Percentiles rank a stretch among this genome's conserved stretches.
Conservation (phyloP, 2,888 invertebrate species). For the Invenusta paracnida region DNA sequence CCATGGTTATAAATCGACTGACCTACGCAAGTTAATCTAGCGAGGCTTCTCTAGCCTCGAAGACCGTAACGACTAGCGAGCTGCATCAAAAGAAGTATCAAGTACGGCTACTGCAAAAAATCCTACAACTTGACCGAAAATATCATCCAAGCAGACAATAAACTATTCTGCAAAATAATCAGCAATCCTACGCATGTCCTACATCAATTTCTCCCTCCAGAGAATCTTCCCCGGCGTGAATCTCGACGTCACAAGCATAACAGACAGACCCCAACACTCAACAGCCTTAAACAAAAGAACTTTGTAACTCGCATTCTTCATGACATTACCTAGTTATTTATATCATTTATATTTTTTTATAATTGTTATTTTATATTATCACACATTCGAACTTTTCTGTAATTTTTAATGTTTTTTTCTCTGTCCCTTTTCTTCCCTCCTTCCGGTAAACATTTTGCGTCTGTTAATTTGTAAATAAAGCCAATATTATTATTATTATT, state of each 20-base stretch:
- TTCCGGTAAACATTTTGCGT: neutral
- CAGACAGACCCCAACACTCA: neutral
- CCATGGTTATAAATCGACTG: no score
- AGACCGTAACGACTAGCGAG: conserved; percentile 23
- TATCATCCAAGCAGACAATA: conserved; percentile 18
- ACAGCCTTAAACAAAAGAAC: neutral
- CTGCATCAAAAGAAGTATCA: conserved; percentile 22
- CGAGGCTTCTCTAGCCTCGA: neutral
- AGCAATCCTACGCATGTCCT: conserved; percentile 8
- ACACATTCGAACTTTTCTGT: neutral
- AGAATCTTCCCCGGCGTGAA: neutral
- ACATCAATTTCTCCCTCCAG: conserved; percentile 3
- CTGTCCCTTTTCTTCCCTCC: neutral
- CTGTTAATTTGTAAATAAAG: neutral
- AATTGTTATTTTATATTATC: neutral
- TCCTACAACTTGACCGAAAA: conserved; percentile 3
- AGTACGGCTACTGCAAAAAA: conserved; percentile 7
- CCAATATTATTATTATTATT: neutral
- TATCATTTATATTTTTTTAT: neutral
- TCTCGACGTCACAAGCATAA: conserved; percentile 21
- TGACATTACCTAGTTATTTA: neutral
- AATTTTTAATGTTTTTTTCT: neutral
- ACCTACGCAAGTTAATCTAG: no score
- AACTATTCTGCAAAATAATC: neutral
- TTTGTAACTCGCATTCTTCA: neutral